Evolutionary conservation across 1,140 invertebrate species (phyloP).

Genomic region (Patella vulgata): DNA sequence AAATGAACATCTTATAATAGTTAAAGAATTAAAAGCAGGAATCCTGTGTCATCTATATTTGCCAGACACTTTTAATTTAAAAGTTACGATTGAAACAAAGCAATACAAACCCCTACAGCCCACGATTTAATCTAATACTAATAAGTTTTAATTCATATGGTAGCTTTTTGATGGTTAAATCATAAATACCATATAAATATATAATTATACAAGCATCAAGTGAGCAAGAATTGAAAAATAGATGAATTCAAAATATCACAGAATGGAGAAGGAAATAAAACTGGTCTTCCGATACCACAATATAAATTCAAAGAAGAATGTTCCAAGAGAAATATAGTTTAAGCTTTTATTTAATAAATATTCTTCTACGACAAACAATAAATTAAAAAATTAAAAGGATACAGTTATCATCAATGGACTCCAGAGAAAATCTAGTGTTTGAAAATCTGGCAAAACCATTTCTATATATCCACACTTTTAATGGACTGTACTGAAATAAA

Average conservation of each 20-base stretch:
- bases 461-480: slow-evolving; percentile 67
- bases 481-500: slow-evolving; percentile 62
- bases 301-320: slow-evolving; percentile 27
- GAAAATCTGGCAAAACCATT: slow-evolving; percentile 69
- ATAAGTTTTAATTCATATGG: too few species aligned
- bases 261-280: slow-evolving; percentile 22
- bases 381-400: too few species aligned
- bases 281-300: slow-evolving; percentile 24
- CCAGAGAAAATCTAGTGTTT: slow-evolving; percentile 64
- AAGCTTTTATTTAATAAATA: slow-evolving; percentile 1
- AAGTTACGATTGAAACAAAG: too few species aligned
- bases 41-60: too few species aligned
- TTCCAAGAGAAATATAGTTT: slow-evolving; percentile 8
- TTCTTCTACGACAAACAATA: too few species aligned
- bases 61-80: too few species aligned
- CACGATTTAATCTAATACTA: too few species aligned
- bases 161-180: too few species aligned
- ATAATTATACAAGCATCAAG: too few species aligned
- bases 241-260: slow-evolving; percentile 16
- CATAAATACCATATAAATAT: too few species aligned
- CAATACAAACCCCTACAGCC: too few species aligned
- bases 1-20: slow-evolving; percentile 63
- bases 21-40: too few species aligned
- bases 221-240: slow-evolving; percentile 23
- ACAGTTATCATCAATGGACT: slow-evolving; percentile 67